Evolutionary conservation across 2,888 invertebrate species (phyloP).

Genomic region (Rhogogaster chlorosoma): DNA sequence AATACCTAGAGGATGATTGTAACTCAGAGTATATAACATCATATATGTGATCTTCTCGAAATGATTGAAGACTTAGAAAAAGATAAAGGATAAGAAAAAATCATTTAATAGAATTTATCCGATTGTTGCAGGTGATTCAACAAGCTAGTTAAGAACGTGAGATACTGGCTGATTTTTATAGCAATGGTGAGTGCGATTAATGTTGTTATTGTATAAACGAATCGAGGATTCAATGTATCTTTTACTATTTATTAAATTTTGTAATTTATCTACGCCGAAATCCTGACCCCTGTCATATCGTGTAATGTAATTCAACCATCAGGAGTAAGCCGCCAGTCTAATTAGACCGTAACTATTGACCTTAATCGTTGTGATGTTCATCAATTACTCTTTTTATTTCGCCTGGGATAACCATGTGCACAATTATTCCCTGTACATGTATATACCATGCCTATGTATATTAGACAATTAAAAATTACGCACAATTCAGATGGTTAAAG

Average conservation of each 20-base stretch:
- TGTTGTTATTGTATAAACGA: background rate
- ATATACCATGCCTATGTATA: background rate
- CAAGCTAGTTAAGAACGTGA: background rate
- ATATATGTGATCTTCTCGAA: no score
- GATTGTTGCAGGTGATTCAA: background rate
- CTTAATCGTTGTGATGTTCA: conserved; percentile 20
- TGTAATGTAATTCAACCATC: background rate
- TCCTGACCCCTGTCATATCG: conserved; percentile 7
- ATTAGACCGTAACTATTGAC: conserved; percentile 14
- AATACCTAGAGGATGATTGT: background rate
- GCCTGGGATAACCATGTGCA: background rate
- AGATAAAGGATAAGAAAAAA: background rate
- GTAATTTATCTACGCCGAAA: background rate
- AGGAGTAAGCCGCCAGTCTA: background rate
- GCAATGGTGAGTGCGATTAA: background rate
- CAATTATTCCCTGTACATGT: background rate
- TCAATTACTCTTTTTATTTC: background rate
- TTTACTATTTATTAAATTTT: background rate
- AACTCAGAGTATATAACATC: background rate
- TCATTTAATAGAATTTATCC: background rate
- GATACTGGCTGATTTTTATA: background rate
- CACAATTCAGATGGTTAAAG: background rate
- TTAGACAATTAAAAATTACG: background rate
- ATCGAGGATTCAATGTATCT: background rate
- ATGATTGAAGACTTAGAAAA: background rate